Percentiles rank a stretch among this genome's conserved stretches.
These are phyloP conservation scores for Vesta saturnalis DNA, from an alignment of 2,888 invertebrate species.

Conservation along the genomic window DNA sequence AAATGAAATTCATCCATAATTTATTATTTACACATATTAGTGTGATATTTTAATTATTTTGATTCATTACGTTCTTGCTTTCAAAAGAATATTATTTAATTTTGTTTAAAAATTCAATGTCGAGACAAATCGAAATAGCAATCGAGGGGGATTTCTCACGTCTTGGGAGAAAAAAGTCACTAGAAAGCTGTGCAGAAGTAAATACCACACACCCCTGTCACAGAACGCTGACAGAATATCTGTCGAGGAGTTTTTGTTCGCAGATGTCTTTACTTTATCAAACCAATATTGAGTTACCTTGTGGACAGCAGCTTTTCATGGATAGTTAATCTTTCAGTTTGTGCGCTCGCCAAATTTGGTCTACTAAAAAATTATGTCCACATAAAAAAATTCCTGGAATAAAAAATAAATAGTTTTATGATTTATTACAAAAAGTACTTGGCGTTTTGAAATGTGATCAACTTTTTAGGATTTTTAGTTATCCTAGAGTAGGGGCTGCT, in stretches of 20 bases:
- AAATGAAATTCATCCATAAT: too few relatives aligned
- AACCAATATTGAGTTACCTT: constrained; percentile 50
- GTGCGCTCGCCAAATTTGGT: too few relatives aligned
- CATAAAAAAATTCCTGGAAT: neutral
- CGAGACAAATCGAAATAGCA: constrained; percentile 41
- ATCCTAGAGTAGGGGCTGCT: too few relatives aligned
- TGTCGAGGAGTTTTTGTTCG: constrained; percentile 46
- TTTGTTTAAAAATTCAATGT: too few relatives aligned
- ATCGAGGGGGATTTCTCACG: constrained; percentile 40
- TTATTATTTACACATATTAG: too few relatives aligned
- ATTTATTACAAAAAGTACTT: too few relatives aligned
- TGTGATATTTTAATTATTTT: too few relatives aligned
- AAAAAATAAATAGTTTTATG: neutral
- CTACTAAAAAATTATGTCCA: too few relatives aligned
- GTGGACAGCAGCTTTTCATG: constrained; percentile 50
- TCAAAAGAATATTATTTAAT: too few relatives aligned
- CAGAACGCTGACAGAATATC: constrained; percentile 46
- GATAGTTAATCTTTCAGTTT: constrained; percentile 50
- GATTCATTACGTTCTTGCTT: too few relatives aligned
- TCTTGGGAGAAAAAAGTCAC: constrained; percentile 42
- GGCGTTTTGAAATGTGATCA: too few relatives aligned
- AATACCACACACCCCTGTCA: constrained; percentile 46
- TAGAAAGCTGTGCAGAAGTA: constrained; percentile 41
- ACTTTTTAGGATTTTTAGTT: too few relatives aligned
- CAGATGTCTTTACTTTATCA: constrained; percentile 52